Base-by-base conservation (phyloP, 2,888 invertebrate species). In the Eurytoma adleriae region DNA sequence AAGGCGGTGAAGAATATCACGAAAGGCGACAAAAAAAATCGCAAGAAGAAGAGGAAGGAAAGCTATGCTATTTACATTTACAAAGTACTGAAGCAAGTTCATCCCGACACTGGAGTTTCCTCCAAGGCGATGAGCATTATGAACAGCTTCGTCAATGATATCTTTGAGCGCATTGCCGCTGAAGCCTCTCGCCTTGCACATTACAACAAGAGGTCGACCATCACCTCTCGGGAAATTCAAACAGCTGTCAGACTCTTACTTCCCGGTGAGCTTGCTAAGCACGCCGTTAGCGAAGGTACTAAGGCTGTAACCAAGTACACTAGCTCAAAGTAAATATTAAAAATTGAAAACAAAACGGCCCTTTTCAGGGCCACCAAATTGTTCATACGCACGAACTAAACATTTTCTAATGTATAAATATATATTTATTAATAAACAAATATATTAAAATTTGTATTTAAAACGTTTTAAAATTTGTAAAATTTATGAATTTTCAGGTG, bases 181-280 rank as follows among this genome's bases (percentile, higher is more conserved):
- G 88, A 88, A 71, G 85, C 87, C n/a, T 86, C 84, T 1, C 80
- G 85, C 13, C 67, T 86, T 68, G 84, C 85, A 30, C 85, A 85
- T 14, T 86, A 85, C 83, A 85, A 81, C 82, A 84, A 85, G 88
- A 92, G 93, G 64, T 93, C 92, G 0, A 96, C 95, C 0, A 92
- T 96, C 86, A 93, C 93, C 0, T 94, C 93, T 82, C 91, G 94
- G 75, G 95, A 96, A 84, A 93, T 96, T 16, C 94, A 95, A 85
- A 67, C 78, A 0, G 95, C 95, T 0, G 93, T 95, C 0, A 92
- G 93, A 61, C 91, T 95, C 0, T 52, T 83, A 13, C 77, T 82
- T 30, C 82, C 83, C 24, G 84, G 84, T 52, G 83, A 84, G 64
- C 80, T 83, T 24, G 82, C 84, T 7, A 84, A 84, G 50, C 84